phyloP scores from a whole-genome alignment of 2,888 invertebrate genomes.

The Lamellibrachia columna region DNA sequence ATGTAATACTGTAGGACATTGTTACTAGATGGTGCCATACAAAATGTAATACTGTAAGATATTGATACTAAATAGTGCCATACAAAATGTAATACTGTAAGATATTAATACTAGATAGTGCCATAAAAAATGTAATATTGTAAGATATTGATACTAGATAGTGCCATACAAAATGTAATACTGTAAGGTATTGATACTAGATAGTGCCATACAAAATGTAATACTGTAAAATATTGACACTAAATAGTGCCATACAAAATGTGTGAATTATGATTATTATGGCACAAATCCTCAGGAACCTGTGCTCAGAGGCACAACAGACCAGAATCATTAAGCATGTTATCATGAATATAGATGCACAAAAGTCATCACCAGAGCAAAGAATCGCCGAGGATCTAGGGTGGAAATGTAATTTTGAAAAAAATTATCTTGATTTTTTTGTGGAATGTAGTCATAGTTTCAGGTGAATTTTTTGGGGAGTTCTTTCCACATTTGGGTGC shows the following conservation, averaged over 20 bases:
- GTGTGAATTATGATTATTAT: background rate
- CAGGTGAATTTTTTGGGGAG: no score
- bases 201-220: background rate
- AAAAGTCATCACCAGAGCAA: no score
- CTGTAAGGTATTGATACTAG: background rate
- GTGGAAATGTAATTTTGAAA: no score
- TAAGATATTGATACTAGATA: background rate
- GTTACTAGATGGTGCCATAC: background rate
- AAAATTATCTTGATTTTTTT: no score
- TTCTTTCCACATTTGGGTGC: no score
- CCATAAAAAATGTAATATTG: background rate
- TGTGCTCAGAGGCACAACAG: no score
- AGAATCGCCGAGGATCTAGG: no score
- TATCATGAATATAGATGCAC: no score
- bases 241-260: background rate
- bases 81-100: background rate
- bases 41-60: background rate
- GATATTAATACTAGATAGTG: background rate
- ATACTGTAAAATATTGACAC: background rate
- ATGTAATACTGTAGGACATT: background rate
- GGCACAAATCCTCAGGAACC: no score
- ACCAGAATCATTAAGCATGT: no score
- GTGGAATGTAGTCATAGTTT: no score
- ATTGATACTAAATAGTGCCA: background rate
- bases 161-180: background rate